Percentiles rank a stretch among this genome's conserved stretches.
phyloP scores from a whole-genome alignment of 2,888 invertebrate genomes.

The Lampropteryx suffumata region DNA sequence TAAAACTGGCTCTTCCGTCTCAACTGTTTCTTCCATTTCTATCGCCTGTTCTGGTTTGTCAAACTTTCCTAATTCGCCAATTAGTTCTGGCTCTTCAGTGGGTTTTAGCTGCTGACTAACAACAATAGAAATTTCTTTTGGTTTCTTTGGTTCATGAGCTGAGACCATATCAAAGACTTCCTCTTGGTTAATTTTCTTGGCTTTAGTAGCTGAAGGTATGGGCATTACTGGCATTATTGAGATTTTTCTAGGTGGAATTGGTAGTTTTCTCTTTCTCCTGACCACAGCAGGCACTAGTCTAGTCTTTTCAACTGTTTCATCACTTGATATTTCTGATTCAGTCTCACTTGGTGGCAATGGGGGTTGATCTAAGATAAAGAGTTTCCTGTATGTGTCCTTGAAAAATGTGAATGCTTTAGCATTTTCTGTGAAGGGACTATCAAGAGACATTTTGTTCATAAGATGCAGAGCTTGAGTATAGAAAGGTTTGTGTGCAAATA shows the following conservation, averaged over 20 bases:
- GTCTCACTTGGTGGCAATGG: constrained; percentile 57
- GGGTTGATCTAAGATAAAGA: constrained; percentile 51
- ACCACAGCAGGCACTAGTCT: constrained; percentile 47
- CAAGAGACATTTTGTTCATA: constrained; percentile 97
- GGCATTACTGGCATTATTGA: constrained; percentile 40
- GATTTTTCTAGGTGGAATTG: constrained; percentile 58
- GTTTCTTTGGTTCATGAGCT: constrained; percentile 47
- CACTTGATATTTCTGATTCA: constrained; percentile 74
- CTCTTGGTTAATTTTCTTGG: constrained; percentile 58
- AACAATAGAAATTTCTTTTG: constrained; percentile 71
- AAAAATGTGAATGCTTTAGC: constrained; percentile 55
- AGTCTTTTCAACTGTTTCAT: constrained; percentile 54
- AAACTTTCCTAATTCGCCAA: constrained; percentile 72
- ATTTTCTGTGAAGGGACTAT: constrained; percentile 89
- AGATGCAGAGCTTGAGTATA: constrained; percentile 94
- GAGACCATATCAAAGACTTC: constrained; percentile 71
- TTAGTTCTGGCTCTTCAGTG: constrained; percentile 58
- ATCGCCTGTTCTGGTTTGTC: constrained; percentile 51
- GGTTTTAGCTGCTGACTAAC: constrained; percentile 65
- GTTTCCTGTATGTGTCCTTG: constrained; percentile 59
- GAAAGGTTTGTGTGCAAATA: constrained; percentile 90
- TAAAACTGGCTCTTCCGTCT: constrained; percentile 70
- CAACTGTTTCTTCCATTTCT: constrained; percentile 36
- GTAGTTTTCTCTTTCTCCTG: constrained; percentile 66
- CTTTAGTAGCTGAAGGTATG: constrained; percentile 50